Evolutionary conservation across 2,113 vertebrate genomes (phyloP).

Genomic region (Plestiodon gilberti): DNA sequence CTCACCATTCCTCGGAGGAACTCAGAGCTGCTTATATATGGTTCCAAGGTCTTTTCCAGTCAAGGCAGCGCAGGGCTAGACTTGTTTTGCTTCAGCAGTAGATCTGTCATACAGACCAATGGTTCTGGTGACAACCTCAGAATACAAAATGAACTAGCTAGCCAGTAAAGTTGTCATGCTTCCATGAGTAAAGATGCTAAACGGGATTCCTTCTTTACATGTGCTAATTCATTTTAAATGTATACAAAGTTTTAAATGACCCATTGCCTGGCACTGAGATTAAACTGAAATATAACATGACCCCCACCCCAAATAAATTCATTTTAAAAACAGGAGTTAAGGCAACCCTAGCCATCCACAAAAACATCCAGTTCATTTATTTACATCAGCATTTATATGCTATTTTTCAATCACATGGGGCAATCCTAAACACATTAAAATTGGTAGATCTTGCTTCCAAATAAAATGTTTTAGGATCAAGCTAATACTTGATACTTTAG

Average conservation of each 20-base stretch:
- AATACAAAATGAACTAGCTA: not conserved
- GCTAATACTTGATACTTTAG: too few relatives aligned
- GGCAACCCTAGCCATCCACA: not conserved
- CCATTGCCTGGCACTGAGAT: not conserved
- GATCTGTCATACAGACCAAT: not conserved
- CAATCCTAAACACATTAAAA: not conserved
- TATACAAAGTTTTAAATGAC: not conserved
- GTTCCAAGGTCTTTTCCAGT: not conserved
- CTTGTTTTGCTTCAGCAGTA: not conserved
- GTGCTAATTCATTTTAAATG: not conserved
- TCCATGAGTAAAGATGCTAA: not conserved
- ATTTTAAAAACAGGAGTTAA: not conserved
- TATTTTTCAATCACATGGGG: not conserved
- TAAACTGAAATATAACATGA: not conserved
- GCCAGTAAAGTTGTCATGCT: not conserved
- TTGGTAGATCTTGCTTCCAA: not conserved
- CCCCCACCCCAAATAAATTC: not conserved
- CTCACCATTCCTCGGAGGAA: not conserved
- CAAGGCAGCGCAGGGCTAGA: not conserved
- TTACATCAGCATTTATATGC: too few relatives aligned
- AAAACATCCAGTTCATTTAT: not conserved
- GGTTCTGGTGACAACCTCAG: not conserved
- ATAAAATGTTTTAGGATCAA: not conserved
- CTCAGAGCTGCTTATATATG: not conserved
- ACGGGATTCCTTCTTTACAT: not conserved